Evolutionary conservation across 2,888 invertebrate species (phyloP).

Genomic region (Ptilodon capucinus): DNA sequence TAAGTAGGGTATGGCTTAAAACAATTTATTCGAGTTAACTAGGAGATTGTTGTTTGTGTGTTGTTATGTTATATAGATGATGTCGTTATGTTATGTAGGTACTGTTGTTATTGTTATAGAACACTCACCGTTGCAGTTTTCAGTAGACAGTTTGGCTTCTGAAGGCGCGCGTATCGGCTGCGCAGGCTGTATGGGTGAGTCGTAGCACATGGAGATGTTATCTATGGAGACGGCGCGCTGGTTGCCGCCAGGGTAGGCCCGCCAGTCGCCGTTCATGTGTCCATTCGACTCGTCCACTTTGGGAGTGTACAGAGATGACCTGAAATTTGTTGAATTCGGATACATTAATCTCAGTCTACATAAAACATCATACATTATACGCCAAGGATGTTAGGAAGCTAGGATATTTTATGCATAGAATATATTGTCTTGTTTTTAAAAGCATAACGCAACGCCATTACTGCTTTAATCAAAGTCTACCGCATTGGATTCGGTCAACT

Average conservation of each 20-base stretch:
- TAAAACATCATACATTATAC: too few species aligned
- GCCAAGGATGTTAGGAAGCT: too few species aligned
- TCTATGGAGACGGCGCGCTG: constrained; percentile 85
- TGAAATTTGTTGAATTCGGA: constrained; percentile 42
- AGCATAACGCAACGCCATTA: too few species aligned
- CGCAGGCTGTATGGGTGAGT: constrained; percentile 55
- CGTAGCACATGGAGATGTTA: constrained; percentile 82
- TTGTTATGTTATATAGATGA: neutral
- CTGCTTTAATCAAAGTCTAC: too few species aligned
- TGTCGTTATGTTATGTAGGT: neutral
- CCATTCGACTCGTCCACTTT: constrained; percentile 84
- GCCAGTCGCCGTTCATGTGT: constrained; percentile 64
- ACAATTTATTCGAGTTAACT: too few species aligned
- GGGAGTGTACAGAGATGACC: constrained; percentile 87
- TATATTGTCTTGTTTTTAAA: too few species aligned
- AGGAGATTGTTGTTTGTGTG: too few species aligned
- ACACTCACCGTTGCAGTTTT: constrained; percentile 66
- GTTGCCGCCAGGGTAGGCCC: constrained; percentile 64
- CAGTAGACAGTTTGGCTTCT: constrained; percentile 63
- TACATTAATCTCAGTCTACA: too few species aligned
- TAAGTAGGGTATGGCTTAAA: too few species aligned
- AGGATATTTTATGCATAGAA: too few species aligned
- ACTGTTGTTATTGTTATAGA: neutral
- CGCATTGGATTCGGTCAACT: too few species aligned
- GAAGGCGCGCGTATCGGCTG: constrained; percentile 68